Evolutionary conservation across 2,113 vertebrate species (phyloP), one percentile per base, ranked within the genome.

Genomic region (Nycticryphes semicollaris): DNA sequence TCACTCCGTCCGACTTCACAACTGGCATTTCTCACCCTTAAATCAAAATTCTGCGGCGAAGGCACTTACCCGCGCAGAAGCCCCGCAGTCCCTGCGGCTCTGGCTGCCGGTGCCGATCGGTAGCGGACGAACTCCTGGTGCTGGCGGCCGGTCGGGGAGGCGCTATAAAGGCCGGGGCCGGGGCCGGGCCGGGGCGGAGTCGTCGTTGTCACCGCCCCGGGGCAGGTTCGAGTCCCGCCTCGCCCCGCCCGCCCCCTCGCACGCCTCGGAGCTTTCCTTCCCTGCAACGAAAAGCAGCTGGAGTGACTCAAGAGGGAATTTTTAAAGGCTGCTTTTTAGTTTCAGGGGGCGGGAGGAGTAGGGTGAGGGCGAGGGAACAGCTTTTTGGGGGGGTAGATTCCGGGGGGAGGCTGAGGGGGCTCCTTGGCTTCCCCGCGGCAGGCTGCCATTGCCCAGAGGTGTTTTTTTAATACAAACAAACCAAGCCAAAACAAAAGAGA

Each of bases 11-110:
- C 5, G 17, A 4, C 2, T 6, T 0, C 10, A 4, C 3, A 12
- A 1, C 3, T 7, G 2, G 41, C 31, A 2, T 2, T 1, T 7
- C 2, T 1, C n/a, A 11, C n/a, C 28, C 19, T 14, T 2, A 4
- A 39, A 7, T 1, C 19, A 1, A 1, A 7, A 0, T 0, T 0
- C 14, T 2, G 22, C 15, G 3, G 0, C 0, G 6, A 12, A 9
- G 53, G 22, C 87, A 97, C 97, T 97, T 96, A 97, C 96, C 96
- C 2, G 73, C 21, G 21, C 48, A 0, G 22, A 1, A 8, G 15
- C 16, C 33, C 12, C 12, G 8, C 25, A 15, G 15, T 53, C 27
- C 51, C 27, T 30, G 15, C 14, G 15, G 51, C 27, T 53, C 51
- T 53, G 15, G 8, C 10, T 31, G 30, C 4, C 6, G 17, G 30